Base-by-base conservation (phyloP, 2,113 vertebrate species). In the Lasiurus borealis region DNA sequence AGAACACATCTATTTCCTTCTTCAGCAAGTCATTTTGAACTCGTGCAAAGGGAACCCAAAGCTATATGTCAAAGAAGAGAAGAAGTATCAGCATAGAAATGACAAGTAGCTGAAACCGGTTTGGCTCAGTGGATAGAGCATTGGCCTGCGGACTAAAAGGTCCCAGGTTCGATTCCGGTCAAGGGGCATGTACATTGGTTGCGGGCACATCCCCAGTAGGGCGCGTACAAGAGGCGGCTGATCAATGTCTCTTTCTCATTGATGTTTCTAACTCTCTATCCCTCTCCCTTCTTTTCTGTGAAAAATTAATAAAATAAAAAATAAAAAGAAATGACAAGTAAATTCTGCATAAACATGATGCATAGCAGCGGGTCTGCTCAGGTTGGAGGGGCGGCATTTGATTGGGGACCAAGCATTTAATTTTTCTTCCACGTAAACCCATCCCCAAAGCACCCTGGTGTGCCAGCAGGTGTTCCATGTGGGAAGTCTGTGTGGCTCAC, bases 311-410 rank as follows among this genome's bases (percentile, higher is more conserved):
- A n/a, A n/a, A n/a, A n/a, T n/a, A n/a, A n/a, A n/a, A n/a, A n/a
- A n/a, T n/a, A n/a, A n/a, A n/a, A n/a, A 84, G 78, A 95, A 64
- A 80, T 29, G 78, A 40, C 25, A 85, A 78, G 29, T 29, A 54
- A 88, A 72, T 52, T 85, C 50, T 66, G 13, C 62, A 84, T 2
- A 12, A 15, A 81, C 6, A 5, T 16, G 21, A 64, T 29, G 25
- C 46, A 57, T 19, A 21, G 34, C 14, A 48, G 12, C 29, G 27
- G 9, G 1, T 69, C 2, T 81, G 0, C 5, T 64, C 18, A 31
- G 5, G 4, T 25, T 88, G 19, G 36, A 31, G 12, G 46, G 14
- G 16, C 85, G 5, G 69, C 62, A 40, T 62, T 62, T 25, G 23
- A 62, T 0, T 1, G 13, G 19, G 23, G 12, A 84, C 23, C 36